Evolutionary conservation across 2,113 vertebrate genomes (phyloP), one percentile per base, ranked within the genome.

Genomic region (Tringa solitaria): DNA sequence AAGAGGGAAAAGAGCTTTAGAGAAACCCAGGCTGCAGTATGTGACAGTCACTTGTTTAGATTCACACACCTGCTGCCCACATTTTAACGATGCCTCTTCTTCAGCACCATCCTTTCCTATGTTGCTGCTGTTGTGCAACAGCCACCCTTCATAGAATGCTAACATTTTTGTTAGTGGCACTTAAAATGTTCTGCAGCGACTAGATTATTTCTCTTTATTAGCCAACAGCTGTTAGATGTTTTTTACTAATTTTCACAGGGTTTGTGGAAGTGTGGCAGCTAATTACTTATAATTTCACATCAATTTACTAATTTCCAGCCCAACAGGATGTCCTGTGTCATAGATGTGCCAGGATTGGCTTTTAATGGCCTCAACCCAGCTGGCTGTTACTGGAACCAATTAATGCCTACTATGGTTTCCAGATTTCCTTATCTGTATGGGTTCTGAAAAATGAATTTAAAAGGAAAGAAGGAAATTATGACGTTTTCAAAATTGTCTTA

Each of bases 221-320:
- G 61, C 33, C 81, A 97, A 92, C 77, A 95, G 87, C 86, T 97
- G 86, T 83, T 94, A 61, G 57, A 87, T 93, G 39, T 80, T 96
- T 95, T 87, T 37, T 93, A 96, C 91, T 87, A 83, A 93, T 91
- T 97, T 97, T 93, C 81, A 77, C 39, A 84, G 88, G 53, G 70
- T 93, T 94, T 95, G 22, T 93, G 92, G 89, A 96, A 97, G 67
- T 88, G 22, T 69, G 90, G 65, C 54, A 51, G 67, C 67, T 97
- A 97, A 98, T 98, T 97, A 91, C 69, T 96, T 97, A 70, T 92
- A 97, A 97, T 97, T 97, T 95, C 4, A n/a, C 69, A 94, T 97
- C 91, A 93, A 57, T 97, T 97, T 97, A 94, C 83, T 95, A 72
- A 97, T 97, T 97, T 97, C 61, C 60, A 96, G 51, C 72, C 78